Conservation (phyloP, 2,113 vertebrate genomes). For the Copsychus sechellarum region DNA sequence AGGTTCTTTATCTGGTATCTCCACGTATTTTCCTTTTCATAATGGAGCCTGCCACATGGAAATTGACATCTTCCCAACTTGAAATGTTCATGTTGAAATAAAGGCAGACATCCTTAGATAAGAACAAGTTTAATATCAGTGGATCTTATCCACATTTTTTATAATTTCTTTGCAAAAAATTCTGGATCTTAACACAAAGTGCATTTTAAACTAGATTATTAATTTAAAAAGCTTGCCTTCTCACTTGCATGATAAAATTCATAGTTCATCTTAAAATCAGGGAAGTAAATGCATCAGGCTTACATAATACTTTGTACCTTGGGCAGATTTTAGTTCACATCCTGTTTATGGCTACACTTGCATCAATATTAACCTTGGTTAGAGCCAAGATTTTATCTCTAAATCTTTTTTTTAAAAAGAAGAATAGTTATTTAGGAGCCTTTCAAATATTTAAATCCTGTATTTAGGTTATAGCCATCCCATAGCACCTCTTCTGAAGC, state of each 20-base stretch:
- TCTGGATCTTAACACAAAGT: neutral
- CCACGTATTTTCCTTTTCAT: slow-evolving; percentile 16
- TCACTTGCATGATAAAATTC: neutral
- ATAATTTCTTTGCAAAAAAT: neutral
- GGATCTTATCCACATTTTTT: neutral
- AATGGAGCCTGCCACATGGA: neutral
- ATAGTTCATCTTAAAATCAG: neutral
- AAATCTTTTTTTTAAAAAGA: neutral
- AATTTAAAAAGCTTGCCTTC: neutral
- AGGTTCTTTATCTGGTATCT: slow-evolving; percentile 42
- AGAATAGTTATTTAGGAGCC: neutral
- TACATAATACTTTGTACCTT: neutral
- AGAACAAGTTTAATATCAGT: neutral
- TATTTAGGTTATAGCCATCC: neutral
- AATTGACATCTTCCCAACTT: slow-evolving; percentile 17
- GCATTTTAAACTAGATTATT: neutral
- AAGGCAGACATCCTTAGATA: neutral
- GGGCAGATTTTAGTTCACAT: neutral
- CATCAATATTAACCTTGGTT: neutral
- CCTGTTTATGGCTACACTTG: neutral
- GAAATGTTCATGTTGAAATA: slow-evolving; percentile 5
- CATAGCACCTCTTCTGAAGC: neutral
- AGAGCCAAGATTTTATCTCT: neutral
- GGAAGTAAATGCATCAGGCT: neutral
- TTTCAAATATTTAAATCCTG: neutral